Evolutionary conservation across 2,113 vertebrate genomes (phyloP).

Genomic region (Ovis canadensis): DNA sequence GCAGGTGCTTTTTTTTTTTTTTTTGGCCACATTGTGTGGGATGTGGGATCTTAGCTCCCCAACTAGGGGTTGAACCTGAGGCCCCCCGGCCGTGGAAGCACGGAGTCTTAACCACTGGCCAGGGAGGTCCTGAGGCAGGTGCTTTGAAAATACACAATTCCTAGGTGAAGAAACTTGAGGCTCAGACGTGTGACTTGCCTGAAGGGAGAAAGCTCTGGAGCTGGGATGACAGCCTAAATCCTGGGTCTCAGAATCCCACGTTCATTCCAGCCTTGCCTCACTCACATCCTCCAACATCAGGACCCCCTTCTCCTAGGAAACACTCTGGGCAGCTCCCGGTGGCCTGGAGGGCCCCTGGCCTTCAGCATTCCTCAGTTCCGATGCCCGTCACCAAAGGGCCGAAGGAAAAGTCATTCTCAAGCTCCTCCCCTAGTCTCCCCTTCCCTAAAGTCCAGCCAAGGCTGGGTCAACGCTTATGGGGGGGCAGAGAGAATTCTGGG

Average conservation of each 20-base stretch:
- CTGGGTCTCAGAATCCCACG: not conserved
- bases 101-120: not conserved
- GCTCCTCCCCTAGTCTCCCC: rapidly evolving
- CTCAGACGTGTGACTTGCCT: not conserved
- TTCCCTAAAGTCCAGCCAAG: not conserved
- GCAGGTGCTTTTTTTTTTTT: not conserved
- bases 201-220: not conserved
- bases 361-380: rapidly evolving
- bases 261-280: not conserved
- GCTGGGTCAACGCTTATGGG: rapidly evolving
- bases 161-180: not conserved
- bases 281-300: not conserved
- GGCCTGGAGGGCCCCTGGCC: not conserved
- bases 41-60: not conserved
- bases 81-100: rapidly evolving
- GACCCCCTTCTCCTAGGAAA: not conserved
- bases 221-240: not conserved
- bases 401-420: not conserved
- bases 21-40: not conserved
- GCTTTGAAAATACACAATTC: rapidly evolving
- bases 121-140: not conserved
- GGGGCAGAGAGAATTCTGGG: not conserved
- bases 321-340: not conserved
- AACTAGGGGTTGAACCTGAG: not conserved
- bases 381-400: not conserved